Conservation (phyloP, 2,113 vertebrate genomes). For the Daphoenositta chrysoptera region DNA sequence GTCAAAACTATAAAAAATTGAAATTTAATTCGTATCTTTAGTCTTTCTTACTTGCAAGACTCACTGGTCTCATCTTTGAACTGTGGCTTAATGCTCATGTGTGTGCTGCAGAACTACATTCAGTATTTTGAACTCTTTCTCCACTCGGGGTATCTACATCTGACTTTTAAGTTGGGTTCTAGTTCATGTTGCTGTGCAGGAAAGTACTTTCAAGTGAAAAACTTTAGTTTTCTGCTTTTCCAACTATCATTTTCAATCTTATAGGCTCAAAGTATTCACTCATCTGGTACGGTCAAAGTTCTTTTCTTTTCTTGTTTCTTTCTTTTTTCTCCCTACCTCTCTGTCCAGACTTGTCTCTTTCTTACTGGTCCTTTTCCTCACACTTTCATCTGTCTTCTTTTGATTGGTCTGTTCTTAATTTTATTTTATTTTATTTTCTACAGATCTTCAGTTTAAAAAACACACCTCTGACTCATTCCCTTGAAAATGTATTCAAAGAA, state of each 20-base stretch:
- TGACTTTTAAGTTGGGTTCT: not conserved
- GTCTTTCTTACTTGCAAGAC: not conserved
- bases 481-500: constrained; percentile 50
- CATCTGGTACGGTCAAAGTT: not conserved
- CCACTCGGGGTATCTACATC: accelerated
- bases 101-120: not conserved
- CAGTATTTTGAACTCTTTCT: not conserved
- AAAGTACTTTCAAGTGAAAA: not conserved
- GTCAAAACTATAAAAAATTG: not conserved
- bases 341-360: not conserved
- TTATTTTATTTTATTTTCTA: constrained; percentile 28
- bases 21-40: not conserved
- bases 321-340: not conserved
- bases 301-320: not conserved
- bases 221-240: constrained; percentile 1
- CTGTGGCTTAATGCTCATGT: not conserved
- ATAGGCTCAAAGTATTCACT: not conserved
- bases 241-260: not conserved
- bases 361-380: not conserved
- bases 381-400: constrained; percentile 16
- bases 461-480: constrained; percentile 5
- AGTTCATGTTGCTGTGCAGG: not conserved
- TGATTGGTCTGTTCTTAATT: constrained; percentile 29
- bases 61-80: not conserved
- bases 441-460: not conserved